Base-by-base conservation (phyloP, 37 sponge, comb jelly and placozoan species). In the Cliona cf. orientalis region DNA sequence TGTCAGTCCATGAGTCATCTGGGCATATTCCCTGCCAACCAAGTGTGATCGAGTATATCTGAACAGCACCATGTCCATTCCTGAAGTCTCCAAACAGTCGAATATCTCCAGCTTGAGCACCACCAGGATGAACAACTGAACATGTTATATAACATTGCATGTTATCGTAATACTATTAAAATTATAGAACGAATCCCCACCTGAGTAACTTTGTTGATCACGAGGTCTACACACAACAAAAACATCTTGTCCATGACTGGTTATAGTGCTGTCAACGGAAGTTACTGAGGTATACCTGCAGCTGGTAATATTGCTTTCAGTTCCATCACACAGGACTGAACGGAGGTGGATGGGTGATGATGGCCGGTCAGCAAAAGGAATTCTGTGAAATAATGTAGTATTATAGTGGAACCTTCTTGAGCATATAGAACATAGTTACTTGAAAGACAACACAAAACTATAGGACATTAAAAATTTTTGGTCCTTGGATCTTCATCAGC, bases 171-270 rank as follows among this genome's bases (percentile, higher is more conserved):
- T n/a, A n/a, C n/a, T n/a, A n/a, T n/a, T n/a, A n/a, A n/a, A n/a
- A n/a, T n/a, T n/a, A n/a, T n/a, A n/a, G n/a, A n/a, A n/a, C n/a
- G n/a, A n/a, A n/a, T n/a, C n/a, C n/a, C n/a, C n/a, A n/a, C n/a
- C n/a, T n/a, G n/a, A n/a, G n/a, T n/a, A n/a, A n/a, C n/a, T n/a
- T n/a, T n/a, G n/a, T n/a, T n/a, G n/a, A n/a, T n/a, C n/a, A n/a
- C n/a, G n/a, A 17, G 59, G 81, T 81, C 81, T 81, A 45, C 81
- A 81, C 42, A 81, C 81, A 58, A 81, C 59, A 44, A 40, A 57
- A 36, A 62, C 81, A 71, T 81, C 81, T 11, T 12, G 33, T 71
- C 21, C 26, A 36, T 81, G 81, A 36, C 59, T 26, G 14, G 26
- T 42, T 19, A 42, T 19, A 28, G 38, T 60, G 43, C 44, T 71